Evolutionary conservation across 2,113 vertebrate species (phyloP).

Genomic region (Thomomys bottae): DNA sequence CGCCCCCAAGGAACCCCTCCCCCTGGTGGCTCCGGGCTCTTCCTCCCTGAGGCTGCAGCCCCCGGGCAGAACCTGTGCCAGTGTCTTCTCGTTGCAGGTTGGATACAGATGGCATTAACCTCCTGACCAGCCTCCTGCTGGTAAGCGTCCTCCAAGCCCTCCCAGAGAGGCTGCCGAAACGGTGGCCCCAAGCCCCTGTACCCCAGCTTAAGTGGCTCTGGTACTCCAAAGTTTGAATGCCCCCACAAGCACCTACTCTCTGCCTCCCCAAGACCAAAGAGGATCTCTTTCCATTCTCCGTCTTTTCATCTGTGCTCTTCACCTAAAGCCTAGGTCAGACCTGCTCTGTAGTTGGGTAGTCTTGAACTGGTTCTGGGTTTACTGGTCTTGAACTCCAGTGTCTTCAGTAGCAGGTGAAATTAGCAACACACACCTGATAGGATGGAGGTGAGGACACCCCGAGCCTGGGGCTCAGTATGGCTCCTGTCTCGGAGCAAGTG

Average conservation of each 20-base stretch:
- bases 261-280: fast-evolving
- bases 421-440: neutral
- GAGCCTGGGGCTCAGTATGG: too few relatives aligned
- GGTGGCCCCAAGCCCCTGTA: neutral
- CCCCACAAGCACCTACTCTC: neutral
- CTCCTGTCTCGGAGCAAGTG: neutral
- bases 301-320: neutral
- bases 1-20: slow-evolving; percentile 95
- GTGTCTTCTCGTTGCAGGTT: slow-evolving; percentile 85
- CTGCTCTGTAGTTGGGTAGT: neutral
- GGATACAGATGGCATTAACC: slow-evolving; percentile 94
- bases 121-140: slow-evolving; percentile 90
- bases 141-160: slow-evolving; percentile 82
- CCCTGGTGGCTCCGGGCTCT: slow-evolving; percentile 88
- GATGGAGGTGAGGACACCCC: neutral
- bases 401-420: neutral
- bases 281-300: neutral
- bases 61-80: neutral
- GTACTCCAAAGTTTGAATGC: neutral
- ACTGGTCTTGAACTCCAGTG: neutral
- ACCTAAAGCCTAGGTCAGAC: neutral
- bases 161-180: neutral
- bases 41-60: neutral
- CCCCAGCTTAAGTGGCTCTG: neutral
- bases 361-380: neutral